Percentiles rank a stretch among this genome's conserved stretches.
Evolutionary conservation across 30 jellyfish, hydroid and myxozoan genomes (phyloP).

Genomic region (Aurelia sp.): DNA sequence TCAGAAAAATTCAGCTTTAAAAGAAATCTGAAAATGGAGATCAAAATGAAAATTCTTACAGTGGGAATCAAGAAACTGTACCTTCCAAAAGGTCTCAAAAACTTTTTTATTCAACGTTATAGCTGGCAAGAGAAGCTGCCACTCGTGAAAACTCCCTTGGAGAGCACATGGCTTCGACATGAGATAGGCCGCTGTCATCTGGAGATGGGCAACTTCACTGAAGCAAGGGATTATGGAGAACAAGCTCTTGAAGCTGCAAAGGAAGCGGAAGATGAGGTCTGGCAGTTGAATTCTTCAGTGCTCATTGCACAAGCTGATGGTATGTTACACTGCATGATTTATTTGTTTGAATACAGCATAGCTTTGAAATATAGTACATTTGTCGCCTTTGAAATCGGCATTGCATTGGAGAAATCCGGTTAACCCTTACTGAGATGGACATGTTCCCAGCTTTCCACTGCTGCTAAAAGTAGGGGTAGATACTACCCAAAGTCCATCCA

Average conservation of each 20-base stretch:
- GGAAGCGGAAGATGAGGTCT: conserved; percentile 92
- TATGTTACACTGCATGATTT: conserved; percentile 1
- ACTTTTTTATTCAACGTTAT: not conserved
- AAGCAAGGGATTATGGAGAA: conserved; percentile 84
- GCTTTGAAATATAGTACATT: no score
- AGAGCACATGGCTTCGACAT: conserved; percentile 95
- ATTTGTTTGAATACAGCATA: no score
- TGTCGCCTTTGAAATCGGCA: no score
- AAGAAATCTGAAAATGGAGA: no score
- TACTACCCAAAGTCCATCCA: no score
- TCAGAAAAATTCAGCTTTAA: no score
- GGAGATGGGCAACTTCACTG: conserved; percentile 70
- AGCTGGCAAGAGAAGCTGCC: conserved; percentile 97
- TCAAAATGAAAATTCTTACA: no score
- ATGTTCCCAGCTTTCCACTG: no score
- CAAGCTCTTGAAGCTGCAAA: conserved; percentile 92
- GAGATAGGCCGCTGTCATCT: conserved; percentile 97
- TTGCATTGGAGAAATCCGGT: no score
- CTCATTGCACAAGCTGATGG: conserved; percentile 95
- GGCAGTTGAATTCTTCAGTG: conserved; percentile 97
- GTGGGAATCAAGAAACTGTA: no score
- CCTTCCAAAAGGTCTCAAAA: not conserved
- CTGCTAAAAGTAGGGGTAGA: no score
- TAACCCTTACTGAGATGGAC: no score
- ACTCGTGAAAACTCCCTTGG: conserved; percentile 88